phyloP scores from a whole-genome alignment of 2,797 vertebrate species.

The Esox lucius region DNA sequence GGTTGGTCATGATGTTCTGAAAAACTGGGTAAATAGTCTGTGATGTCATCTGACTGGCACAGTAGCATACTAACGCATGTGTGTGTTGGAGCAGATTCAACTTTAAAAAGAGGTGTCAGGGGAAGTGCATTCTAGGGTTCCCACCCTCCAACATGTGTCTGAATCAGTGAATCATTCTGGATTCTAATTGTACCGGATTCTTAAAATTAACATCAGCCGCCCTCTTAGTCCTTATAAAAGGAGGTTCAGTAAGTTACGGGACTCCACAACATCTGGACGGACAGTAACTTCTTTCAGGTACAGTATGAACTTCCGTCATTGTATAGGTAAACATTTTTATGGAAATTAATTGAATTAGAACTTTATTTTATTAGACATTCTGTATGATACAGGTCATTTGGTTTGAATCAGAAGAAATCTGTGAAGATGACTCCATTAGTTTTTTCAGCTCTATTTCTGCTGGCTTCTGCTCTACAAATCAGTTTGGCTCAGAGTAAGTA shows the following conservation, averaged over 20 bases:
- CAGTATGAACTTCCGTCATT: background rate
- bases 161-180: constrained; percentile 59
- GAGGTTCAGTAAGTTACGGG: constrained; percentile 8
- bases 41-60: constrained; percentile 1
- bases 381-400: constrained; percentile 28
- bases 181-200: constrained; percentile 59
- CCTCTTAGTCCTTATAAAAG: constrained; percentile 61
- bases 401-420: constrained; percentile 13
- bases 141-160: background rate
- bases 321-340: background rate
- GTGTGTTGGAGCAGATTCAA: background rate
- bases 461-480: constrained; percentile 46
- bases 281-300: constrained; percentile 35
- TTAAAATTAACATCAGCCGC: constrained; percentile 19
- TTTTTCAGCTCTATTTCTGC: constrained; percentile 42
- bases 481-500: constrained; percentile 65
- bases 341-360: background rate
- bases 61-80: background rate
- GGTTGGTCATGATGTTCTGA: too few relatives aligned
- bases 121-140: background rate
- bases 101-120: background rate
- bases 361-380: background rate
- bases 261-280: constrained; percentile 23
- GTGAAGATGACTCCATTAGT: constrained; percentile 49
- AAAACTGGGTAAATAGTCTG: background rate